phyloP scores from a whole-genome alignment of 2,888 invertebrate genomes.

The Octonoba sinensis region DNA sequence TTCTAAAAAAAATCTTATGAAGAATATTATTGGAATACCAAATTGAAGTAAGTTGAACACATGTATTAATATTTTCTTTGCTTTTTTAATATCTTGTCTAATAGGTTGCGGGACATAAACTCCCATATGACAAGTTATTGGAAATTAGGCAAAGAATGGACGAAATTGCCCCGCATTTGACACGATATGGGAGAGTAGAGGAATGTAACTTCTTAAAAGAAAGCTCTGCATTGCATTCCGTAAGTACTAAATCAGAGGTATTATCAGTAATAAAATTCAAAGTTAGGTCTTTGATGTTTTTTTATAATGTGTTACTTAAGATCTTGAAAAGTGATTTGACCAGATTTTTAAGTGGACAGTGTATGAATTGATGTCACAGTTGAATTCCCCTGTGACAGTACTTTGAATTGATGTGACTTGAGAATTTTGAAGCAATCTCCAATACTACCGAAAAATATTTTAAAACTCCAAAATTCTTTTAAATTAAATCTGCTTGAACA shows the following conservation, averaged over 20 bases:
- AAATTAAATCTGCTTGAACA: too few relatives aligned
- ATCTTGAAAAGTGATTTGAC: neutral
- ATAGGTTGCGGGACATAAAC: slow-evolving; percentile 75
- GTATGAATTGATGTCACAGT: too few relatives aligned
- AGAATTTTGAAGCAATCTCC: too few relatives aligned
- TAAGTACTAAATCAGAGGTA: slow-evolving; percentile 65
- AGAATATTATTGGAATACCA: too few relatives aligned
- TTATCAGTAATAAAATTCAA: too few relatives aligned
- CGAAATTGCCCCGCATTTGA: slow-evolving; percentile 73
- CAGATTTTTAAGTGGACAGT: too few relatives aligned
- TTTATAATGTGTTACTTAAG: neutral
- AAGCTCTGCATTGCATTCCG: slow-evolving; percentile 79
- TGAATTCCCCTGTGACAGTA: too few relatives aligned
- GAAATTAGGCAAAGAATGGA: slow-evolving; percentile 85
- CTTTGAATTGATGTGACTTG: too few relatives aligned
- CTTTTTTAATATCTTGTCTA: slow-evolving; percentile 1
- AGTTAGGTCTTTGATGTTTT: neutral
- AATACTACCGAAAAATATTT: too few relatives aligned
- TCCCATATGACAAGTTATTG: slow-evolving; percentile 89
- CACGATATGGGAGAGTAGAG: slow-evolving; percentile 79
- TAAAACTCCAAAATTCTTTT: too few relatives aligned
- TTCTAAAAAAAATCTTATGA: too few relatives aligned
- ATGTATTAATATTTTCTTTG: neutral
- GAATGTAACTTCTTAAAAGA: slow-evolving; percentile 86
- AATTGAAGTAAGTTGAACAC: too few relatives aligned